Percentiles rank a stretch among this genome's conserved stretches.
Conservation (phyloP, 1,140 invertebrate genomes). For the Drosophila watanabei region DNA sequence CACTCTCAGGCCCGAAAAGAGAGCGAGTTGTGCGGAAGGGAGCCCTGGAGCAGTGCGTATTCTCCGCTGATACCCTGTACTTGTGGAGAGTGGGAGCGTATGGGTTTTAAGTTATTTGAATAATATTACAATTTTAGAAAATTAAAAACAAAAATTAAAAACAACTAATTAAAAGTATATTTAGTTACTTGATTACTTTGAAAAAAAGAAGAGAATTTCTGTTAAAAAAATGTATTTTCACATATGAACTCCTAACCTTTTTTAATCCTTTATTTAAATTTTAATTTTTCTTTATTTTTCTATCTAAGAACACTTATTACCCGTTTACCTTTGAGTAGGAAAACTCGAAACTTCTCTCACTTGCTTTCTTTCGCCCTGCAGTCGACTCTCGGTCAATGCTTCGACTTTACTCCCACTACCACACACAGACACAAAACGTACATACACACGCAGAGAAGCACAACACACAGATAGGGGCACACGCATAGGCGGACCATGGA, state of each 20-base stretch:
- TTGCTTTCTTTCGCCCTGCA: slow-evolving; percentile 47
- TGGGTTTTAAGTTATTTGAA: not conserved
- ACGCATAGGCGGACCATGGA: slow-evolving; percentile 21
- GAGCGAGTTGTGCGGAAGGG: slow-evolving; percentile 12
- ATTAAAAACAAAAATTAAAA: too few relatives aligned
- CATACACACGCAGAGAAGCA: not conserved
- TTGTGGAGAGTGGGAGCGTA: not conserved
- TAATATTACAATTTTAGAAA: not conserved
- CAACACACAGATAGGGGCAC: not conserved
- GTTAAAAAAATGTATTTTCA: too few relatives aligned
- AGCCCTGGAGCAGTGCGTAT: slow-evolving; percentile 15
- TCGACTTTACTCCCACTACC: slow-evolving; percentile 64
- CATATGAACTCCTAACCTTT: too few relatives aligned
- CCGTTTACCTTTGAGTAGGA: slow-evolving; percentile 1
- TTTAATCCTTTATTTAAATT: not conserved
- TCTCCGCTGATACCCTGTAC: slow-evolving; percentile 15
- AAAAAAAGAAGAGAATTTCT: too few relatives aligned
- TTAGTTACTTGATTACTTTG: not conserved
- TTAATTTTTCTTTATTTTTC: not conserved
- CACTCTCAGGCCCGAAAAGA: slow-evolving; percentile 6
- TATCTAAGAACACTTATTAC: not conserved
- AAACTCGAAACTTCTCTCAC: slow-evolving; percentile 4
- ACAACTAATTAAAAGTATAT: not conserved
- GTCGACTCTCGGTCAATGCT: slow-evolving; percentile 75
- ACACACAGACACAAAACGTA: slow-evolving; percentile 16